Conservation (phyloP, 2,797 vertebrate genomes). For the Bradypodion pumilum region DNA sequence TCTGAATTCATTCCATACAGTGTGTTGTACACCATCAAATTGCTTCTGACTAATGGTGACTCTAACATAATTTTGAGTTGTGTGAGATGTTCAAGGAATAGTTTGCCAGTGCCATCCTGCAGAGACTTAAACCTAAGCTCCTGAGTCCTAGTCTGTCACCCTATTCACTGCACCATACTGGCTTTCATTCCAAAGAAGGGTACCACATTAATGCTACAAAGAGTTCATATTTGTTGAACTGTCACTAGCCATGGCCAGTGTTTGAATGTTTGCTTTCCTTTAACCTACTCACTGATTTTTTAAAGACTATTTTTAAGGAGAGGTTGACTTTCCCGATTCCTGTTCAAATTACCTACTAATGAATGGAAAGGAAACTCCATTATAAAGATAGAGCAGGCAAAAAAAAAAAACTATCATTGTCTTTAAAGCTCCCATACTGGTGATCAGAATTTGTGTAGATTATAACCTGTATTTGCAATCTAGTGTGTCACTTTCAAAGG, state of each 20-base stretch:
- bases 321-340: background rate
- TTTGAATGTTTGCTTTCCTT: background rate
- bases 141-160: too few species aligned
- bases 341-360: background rate
- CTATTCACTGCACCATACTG: background rate
- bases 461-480: conserved; percentile 2
- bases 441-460: background rate
- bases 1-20: too few species aligned
- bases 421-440: background rate
- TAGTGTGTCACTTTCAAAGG: background rate
- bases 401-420: background rate
- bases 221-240: background rate
- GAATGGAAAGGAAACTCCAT: background rate
- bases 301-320: background rate
- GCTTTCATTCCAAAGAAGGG: background rate
- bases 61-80: too few species aligned
- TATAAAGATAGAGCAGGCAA: background rate
- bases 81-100: too few species aligned
- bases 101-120: too few species aligned
- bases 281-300: background rate
- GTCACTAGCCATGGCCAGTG: background rate
- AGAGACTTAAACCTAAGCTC: too few species aligned
- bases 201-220: background rate
- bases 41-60: too few species aligned
- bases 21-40: too few species aligned